Conservation (phyloP, 2,113 vertebrate species). For the Cygnus buccinator region DNA sequence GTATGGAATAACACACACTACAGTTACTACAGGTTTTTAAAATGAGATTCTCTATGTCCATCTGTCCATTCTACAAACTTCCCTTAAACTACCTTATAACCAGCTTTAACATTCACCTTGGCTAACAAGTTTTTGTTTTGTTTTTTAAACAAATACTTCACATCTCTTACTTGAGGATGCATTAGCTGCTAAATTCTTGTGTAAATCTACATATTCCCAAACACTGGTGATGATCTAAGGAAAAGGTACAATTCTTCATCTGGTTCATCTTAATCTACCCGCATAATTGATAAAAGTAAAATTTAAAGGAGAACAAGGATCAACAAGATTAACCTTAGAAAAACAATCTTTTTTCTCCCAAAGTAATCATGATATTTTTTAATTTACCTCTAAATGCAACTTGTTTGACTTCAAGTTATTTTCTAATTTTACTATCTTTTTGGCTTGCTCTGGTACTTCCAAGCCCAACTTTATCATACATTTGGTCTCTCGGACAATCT, state of each 20-base stretch:
- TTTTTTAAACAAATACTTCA: neutral
- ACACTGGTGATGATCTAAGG: neutral
- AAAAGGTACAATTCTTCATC: neutral
- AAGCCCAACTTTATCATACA: constrained; percentile 84
- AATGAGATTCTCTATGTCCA: neutral
- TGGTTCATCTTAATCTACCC: neutral
- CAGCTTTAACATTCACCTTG: neutral
- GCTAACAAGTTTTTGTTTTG: neutral
- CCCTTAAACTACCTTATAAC: neutral
- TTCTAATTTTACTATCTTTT: constrained; percentile 78
- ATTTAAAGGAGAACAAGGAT: neutral
- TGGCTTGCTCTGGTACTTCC: constrained; percentile 81
- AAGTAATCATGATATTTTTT: neutral
- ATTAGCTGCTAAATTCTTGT: neutral
- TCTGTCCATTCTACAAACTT: neutral
- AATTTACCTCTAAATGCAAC: constrained; percentile 79
- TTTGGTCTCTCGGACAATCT: constrained; percentile 82
- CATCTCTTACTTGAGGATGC: neutral
- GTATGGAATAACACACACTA: neutral
- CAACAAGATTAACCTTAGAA: neutral
- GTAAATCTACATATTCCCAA: neutral
- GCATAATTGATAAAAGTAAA: neutral
- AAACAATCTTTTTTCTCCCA: neutral
- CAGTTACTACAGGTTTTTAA: neutral
- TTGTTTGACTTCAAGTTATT: constrained; percentile 72